These are phyloP conservation scores for Cephonodes hylas DNA, from an alignment of 2,888 invertebrate species.

Conservation along the genomic window DNA sequence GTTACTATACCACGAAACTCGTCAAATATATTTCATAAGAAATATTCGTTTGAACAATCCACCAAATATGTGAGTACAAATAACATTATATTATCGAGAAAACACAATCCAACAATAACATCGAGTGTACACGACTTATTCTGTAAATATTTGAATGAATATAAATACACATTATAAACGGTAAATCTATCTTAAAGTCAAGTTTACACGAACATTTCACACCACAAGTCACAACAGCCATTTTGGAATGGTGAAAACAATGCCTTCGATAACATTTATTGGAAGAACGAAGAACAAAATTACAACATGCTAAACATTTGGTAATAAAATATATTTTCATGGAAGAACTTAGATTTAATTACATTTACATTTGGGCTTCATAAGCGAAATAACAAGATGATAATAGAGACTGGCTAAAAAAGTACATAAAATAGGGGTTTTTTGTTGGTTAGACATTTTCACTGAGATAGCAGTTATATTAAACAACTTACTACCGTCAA, in stretches of 20 bases:
- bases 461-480: too few relatives aligned
- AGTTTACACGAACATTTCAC: neutral
- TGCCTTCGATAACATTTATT: slow-evolving; percentile 17
- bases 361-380: neutral
- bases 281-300: neutral
- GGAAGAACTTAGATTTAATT: slow-evolving; percentile 5
- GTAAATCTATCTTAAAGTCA: slow-evolving; percentile 4
- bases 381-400: neutral
- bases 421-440: too few relatives aligned
- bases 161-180: neutral
- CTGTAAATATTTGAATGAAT: neutral
- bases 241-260: slow-evolving; percentile 24
- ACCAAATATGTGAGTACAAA: neutral
- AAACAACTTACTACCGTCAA: too few relatives aligned
- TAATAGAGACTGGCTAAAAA: neutral
- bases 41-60: neutral
- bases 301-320: neutral
- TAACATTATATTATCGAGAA: neutral
- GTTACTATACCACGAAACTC: too few relatives aligned
- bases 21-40: neutral
- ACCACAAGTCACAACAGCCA: slow-evolving; percentile 25
- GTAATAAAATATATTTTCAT: slow-evolving; percentile 6
- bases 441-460: too few relatives aligned
- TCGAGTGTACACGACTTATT: neutral
- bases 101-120: neutral